Conservation (phyloP, 2,797 vertebrate genomes). For the Lemur catta region DNA sequence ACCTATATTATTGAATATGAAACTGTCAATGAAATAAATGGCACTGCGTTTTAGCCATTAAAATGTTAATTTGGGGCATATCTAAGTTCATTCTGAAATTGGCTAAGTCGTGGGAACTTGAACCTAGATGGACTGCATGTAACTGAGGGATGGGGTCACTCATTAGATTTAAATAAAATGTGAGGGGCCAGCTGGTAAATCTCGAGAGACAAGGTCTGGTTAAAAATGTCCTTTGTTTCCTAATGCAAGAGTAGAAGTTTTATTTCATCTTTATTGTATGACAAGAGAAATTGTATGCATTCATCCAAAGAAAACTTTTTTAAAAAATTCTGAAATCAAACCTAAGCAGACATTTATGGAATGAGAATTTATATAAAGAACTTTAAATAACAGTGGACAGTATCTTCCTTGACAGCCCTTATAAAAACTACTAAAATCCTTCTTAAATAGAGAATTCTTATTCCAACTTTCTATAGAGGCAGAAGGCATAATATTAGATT, state of each 20-base stretch:
- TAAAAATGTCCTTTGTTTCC: conserved; percentile 33
- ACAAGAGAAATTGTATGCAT: conserved; percentile 38
- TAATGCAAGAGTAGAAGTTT: not conserved
- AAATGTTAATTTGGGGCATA: conserved; percentile 51
- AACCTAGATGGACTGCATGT: not conserved
- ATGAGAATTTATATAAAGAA: conserved; percentile 57
- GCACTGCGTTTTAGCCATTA: conserved; percentile 23
- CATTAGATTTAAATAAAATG: conserved; percentile 54
- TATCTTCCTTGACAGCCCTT: conserved; percentile 30
- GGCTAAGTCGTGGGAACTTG: not conserved
- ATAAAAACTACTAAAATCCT: conserved; percentile 26
- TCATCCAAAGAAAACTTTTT: conserved; percentile 7
- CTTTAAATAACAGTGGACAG: conserved; percentile 33
- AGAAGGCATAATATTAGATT: not conserved
- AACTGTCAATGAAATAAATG: conserved; percentile 45
- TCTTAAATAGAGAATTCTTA: conserved; percentile 29
- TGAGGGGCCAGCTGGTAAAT: not conserved
- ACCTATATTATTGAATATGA: conserved; percentile 23
- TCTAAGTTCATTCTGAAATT: not conserved
- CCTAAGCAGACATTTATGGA: conserved; percentile 48
- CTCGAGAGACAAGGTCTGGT: not conserved
- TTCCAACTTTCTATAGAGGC: conserved; percentile 14
- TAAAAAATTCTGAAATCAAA: conserved; percentile 46
- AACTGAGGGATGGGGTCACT: not conserved
- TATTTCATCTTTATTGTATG: conserved; percentile 48